Percentiles rank a stretch among this genome's conserved stretches.
phyloP scores from a whole-genome alignment of 2,113 vertebrate genomes.

The Aegotheles bennettii region DNA sequence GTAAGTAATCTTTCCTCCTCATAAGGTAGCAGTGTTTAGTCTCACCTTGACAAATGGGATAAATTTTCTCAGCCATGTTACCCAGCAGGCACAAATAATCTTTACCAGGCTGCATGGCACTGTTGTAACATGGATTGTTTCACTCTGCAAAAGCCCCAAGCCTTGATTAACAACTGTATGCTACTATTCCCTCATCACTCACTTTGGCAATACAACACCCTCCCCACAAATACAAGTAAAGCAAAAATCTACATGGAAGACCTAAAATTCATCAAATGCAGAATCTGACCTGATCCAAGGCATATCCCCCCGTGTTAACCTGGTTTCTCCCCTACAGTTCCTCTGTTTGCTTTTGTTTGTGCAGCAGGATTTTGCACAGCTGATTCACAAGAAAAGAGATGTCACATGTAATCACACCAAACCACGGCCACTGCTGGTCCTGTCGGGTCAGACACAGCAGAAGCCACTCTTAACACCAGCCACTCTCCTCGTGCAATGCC shows the following conservation, averaged over 20 bases:
- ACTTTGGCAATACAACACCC: slow-evolving; percentile 55
- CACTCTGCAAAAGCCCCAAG: slow-evolving; percentile 40
- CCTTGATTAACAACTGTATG: slow-evolving; percentile 17
- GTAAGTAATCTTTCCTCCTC: background rate
- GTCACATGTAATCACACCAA: background rate
- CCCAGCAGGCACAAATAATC: slow-evolving; percentile 23
- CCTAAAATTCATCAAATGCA: slow-evolving; percentile 46
- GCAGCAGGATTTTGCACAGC: slow-evolving; percentile 22
- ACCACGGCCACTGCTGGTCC: background rate
- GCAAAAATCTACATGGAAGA: slow-evolving; percentile 64
- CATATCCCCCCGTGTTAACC: background rate
- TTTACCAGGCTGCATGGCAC: slow-evolving; percentile 26
- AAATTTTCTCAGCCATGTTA: slow-evolving; percentile 16
- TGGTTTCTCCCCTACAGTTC: background rate
- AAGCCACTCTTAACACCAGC: background rate
- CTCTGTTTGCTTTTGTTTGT: slow-evolving; percentile 3
- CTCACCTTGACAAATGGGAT: background rate
- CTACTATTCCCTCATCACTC: slow-evolving; percentile 30
- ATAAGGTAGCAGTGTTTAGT: background rate
- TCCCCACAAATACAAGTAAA: slow-evolving; percentile 54
- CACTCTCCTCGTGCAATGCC: slow-evolving; percentile 19
- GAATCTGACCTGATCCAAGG: background rate
- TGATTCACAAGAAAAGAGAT: slow-evolving; percentile 6
- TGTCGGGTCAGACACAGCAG: slow-evolving; percentile 14
- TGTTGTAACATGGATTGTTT: slow-evolving; percentile 8